These are phyloP conservation scores for Melinaea marsaeus DNA, from an alignment of 2,888 invertebrate species.

Conservation along the genomic window DNA sequence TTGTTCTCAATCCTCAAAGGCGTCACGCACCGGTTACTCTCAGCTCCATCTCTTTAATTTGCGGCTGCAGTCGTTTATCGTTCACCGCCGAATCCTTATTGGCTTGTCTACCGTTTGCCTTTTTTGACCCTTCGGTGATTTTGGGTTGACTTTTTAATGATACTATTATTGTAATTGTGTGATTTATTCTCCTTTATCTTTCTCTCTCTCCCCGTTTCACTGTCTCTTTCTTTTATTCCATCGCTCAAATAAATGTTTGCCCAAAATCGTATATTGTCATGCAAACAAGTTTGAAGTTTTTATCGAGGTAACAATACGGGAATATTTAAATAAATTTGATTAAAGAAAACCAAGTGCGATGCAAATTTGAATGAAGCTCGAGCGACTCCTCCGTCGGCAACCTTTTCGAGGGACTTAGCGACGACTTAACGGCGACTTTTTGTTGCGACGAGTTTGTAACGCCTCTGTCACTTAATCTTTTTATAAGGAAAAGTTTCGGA, in stretches of 20 bases:
- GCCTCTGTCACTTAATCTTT: constrained; percentile 34
- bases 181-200: no score
- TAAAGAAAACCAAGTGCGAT: constrained; percentile 8
- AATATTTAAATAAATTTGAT: no score
- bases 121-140: no score
- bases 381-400: constrained; percentile 14
- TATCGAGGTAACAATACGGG: no score
- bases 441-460: constrained; percentile 22
- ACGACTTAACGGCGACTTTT: constrained; percentile 30
- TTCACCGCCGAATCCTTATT: constrained; percentile 6
- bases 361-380: constrained; percentile 24
- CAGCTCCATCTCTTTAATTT: constrained; percentile 17
- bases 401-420: constrained; percentile 26
- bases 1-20: no score
- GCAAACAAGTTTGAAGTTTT: no score
- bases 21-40: not conserved
- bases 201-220: no score
- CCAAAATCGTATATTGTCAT: no score
- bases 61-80: constrained; percentile 14
- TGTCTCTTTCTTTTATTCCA: no score
- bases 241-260: no score
- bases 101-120: not conserved
- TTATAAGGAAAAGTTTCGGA: constrained; percentile 26
- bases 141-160: no score
- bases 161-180: no score